Evolutionary conservation across 1,140 invertebrate genomes (phyloP).

Genomic region (Drosophila kanapiae): DNA sequence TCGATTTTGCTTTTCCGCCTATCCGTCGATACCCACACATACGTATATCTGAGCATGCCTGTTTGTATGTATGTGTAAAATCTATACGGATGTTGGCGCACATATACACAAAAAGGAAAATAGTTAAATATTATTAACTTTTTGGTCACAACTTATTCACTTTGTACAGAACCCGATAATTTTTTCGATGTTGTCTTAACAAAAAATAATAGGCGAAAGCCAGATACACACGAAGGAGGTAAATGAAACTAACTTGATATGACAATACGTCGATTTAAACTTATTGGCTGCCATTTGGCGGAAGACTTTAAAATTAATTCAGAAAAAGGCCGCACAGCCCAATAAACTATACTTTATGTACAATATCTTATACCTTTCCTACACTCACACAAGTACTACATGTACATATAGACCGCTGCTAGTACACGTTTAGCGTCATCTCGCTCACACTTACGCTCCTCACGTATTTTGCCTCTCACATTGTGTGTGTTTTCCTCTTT

Average conservation of each 20-base stretch:
- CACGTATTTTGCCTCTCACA: conserved; percentile 70
- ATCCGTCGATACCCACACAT: conserved; percentile 65
- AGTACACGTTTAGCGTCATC: conserved; percentile 71
- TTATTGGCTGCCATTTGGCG: conserved; percentile 8
- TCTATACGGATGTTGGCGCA: conserved; percentile 73
- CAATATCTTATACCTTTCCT: conserved; percentile 65
- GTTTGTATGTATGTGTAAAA: conserved; percentile 61
- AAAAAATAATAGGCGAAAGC: neutral
- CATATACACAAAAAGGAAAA: conserved; percentile 67
- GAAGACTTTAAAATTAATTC: conserved; percentile 20
- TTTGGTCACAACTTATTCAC: conserved; percentile 6
- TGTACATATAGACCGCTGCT: conserved; percentile 68
- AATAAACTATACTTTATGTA: conserved; percentile 57
- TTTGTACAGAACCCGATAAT: neutral
- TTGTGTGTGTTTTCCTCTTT: conserved; percentile 77
- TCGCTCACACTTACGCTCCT: conserved; percentile 59
- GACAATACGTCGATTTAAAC: conserved; percentile 12
- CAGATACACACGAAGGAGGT: neutral
- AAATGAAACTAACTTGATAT: neutral
- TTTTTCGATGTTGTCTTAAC: neutral
- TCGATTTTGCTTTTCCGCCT: conserved; percentile 63
- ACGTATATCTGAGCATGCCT: conserved; percentile 66
- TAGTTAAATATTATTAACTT: conserved; percentile 38
- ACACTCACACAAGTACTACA: conserved; percentile 56
- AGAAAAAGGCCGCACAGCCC: conserved; percentile 17